Evolutionary conservation across 2,888 invertebrate species (phyloP).

Genomic region (Mesochorus sp.): DNA sequence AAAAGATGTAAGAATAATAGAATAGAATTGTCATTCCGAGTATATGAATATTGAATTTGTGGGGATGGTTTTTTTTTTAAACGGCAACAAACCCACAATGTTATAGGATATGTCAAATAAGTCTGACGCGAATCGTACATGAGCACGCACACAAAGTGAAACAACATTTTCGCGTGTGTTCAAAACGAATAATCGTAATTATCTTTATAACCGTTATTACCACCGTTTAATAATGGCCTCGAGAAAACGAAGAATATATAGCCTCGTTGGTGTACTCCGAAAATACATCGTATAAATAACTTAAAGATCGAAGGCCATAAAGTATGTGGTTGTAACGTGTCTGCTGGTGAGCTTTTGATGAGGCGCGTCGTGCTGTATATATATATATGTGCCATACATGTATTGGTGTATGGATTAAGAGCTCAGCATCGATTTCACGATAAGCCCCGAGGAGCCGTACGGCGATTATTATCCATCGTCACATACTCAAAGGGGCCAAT

Average conservation of each 20-base stretch:
- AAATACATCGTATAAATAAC: conserved; percentile 29
- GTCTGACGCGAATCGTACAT: not conserved
- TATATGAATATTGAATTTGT: no score
- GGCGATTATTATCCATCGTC: not conserved
- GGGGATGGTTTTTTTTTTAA: no score
- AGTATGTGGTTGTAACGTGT: not conserved
- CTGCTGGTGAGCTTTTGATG: conserved; percentile 9
- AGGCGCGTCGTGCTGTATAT: not conserved
- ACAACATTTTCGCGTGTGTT: not conserved
- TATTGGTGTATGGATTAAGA: conserved; percentile 16
- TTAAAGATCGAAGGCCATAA: conserved; percentile 24
- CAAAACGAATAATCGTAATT: conserved; percentile 23
- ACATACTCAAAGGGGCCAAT: conserved; percentile 8
- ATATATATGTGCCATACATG: not conserved
- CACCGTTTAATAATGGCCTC: conserved; percentile 36
- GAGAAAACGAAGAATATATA: not conserved
- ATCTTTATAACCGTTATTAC: conserved; percentile 34
- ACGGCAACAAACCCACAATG: no score
- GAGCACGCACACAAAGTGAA: not conserved
- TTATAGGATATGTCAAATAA: no score
- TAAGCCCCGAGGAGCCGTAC: conserved; percentile 1
- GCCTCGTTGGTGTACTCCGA: not conserved
- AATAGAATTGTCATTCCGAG: no score
- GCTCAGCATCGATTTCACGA: conserved; percentile 27
- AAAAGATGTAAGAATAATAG: no score